Evolutionary conservation across 2,113 vertebrate species (phyloP).

Genomic region (Carettochelys insculpta): DNA sequence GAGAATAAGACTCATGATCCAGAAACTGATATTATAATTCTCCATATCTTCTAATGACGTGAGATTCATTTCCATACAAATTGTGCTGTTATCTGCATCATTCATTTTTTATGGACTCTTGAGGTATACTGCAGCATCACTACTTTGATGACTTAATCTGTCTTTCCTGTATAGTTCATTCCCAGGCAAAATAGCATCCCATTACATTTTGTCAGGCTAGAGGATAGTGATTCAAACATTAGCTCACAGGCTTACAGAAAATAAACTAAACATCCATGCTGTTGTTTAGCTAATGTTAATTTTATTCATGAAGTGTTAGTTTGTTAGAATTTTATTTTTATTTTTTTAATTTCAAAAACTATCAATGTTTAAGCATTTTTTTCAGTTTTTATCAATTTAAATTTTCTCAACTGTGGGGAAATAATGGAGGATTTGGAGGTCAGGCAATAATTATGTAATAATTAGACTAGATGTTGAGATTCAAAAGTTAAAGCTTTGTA

Average conservation of each 20-base stretch:
- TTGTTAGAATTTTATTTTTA: background rate
- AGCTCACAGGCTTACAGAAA: background rate
- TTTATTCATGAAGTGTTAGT: background rate
- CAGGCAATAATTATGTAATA: background rate
- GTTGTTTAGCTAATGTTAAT: background rate
- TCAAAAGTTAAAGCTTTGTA: background rate
- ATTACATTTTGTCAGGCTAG: background rate
- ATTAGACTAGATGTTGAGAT: background rate
- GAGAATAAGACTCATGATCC: background rate
- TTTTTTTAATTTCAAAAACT: background rate
- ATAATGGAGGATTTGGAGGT: background rate
- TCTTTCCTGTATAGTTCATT: background rate
- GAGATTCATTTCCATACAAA: background rate
- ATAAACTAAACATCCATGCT: background rate
- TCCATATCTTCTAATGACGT: background rate
- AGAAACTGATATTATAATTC: background rate
- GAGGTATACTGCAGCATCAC: background rate
- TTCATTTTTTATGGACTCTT: too few species aligned
- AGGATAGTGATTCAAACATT: background rate
- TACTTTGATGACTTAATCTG: background rate
- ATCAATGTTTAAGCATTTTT: background rate
- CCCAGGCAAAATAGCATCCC: background rate
- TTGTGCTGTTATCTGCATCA: background rate
- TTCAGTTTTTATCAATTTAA: background rate
- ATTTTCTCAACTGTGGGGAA: background rate